Percentiles rank a stretch among this genome's conserved stretches.
These are phyloP conservation scores for Cylindroiulus punctatus DNA, from an alignment of 2,888 invertebrate species.

Conservation along the genomic window DNA sequence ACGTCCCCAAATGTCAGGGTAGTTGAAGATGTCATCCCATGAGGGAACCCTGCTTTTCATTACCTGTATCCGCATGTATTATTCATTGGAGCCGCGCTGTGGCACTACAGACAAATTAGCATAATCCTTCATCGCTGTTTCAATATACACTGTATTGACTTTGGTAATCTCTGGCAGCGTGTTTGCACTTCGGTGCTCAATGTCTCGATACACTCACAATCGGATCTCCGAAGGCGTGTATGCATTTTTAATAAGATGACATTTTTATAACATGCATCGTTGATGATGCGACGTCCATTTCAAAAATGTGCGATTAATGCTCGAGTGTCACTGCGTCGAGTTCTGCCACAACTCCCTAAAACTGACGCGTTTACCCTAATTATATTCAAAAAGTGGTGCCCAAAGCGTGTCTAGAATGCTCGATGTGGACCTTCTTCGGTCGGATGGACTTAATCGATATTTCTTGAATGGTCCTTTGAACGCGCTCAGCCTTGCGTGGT, in stretches of 20 bases:
- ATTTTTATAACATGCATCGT: background rate
- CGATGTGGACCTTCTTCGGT: background rate
- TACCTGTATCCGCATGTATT: too few relatives aligned
- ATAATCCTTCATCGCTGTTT: too few relatives aligned
- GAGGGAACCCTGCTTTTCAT: too few relatives aligned
- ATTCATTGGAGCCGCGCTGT: too few relatives aligned
- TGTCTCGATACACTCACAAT: background rate
- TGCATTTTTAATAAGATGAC: background rate
- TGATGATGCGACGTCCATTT: background rate
- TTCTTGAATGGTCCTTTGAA: constrained; percentile 17
- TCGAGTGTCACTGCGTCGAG: background rate
- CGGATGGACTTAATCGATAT: constrained; percentile 45
- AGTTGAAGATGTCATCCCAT: too few relatives aligned
- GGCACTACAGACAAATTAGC: too few relatives aligned
- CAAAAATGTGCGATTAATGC: background rate
- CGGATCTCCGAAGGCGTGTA: background rate
- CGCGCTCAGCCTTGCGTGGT: constrained; percentile 8
- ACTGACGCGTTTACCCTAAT: background rate
- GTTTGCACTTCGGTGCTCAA: background rate
- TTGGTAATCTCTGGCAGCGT: background rate
- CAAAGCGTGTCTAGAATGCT: background rate
- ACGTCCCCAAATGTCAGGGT: too few relatives aligned
- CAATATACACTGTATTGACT: too few relatives aligned
- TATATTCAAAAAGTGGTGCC: background rate
- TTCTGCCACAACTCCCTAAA: background rate